Conservation (phyloP, 2,113 vertebrate species). For the Malurus alboscapulatus region DNA sequence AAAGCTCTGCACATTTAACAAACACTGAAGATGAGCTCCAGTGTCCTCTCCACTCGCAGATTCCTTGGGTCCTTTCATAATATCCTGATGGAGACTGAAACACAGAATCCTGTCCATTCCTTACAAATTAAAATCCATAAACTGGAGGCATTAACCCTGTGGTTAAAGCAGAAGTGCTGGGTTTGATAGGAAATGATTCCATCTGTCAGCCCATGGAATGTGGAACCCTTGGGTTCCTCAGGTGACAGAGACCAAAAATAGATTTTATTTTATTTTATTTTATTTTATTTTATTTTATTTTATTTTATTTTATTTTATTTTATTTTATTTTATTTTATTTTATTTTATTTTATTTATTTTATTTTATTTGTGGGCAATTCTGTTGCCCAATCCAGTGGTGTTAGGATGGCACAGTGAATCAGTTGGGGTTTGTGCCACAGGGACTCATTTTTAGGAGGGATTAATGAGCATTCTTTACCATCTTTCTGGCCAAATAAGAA, state of each 20-base stretch:
- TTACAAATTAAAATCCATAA: not conserved
- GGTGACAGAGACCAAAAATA: not conserved
- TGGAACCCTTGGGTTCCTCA: not conserved
- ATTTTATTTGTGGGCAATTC: not conserved
- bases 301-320: not conserved
- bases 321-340: not conserved
- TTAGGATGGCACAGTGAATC: not conserved
- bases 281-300: not conserved
- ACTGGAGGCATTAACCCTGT: not conserved
- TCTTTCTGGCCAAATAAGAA: not conserved
- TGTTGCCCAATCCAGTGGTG: not conserved
- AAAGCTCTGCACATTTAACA: not conserved
- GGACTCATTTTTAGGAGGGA: not conserved
- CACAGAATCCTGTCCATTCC: not conserved
- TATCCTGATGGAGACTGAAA: not conserved
- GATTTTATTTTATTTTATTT: not conserved
- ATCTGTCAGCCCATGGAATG: not conserved
- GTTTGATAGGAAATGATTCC: not conserved
- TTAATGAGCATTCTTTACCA: not conserved
- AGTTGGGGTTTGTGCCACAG: not conserved
- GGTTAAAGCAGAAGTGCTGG: not conserved
- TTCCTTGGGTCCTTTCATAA: rapidly evolving
- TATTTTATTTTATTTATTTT: not conserved
- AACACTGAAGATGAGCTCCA: not conserved
- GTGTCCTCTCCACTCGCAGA: not conserved